A percentile compares a stretch with the other conserved stretches of the same genome.
These are phyloP conservation scores for Sericinus montela DNA, from an alignment of 2,888 invertebrate genomes.

Conservation along the genomic window DNA sequence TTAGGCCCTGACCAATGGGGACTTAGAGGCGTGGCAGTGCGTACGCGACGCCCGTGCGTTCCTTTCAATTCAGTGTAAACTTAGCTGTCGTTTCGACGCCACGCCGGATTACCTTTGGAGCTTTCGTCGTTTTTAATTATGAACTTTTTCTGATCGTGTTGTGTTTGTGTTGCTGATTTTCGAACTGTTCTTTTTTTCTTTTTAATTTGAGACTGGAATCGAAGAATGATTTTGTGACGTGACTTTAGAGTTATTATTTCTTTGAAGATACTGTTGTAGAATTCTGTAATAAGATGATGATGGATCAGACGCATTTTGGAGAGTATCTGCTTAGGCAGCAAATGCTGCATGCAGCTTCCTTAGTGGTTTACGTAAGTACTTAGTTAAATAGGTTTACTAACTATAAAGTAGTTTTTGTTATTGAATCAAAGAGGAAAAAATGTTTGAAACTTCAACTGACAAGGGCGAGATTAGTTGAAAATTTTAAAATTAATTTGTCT, in stretches of 20 bases:
- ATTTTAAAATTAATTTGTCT: too few species aligned
- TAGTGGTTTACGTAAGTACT: conserved; percentile 64
- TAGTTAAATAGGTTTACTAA: neutral
- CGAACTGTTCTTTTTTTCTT: conserved; percentile 31
- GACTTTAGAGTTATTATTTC: conserved; percentile 38
- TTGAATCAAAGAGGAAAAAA: too few species aligned
- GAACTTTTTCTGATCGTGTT: conserved; percentile 50
- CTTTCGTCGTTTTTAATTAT: conserved; percentile 46
- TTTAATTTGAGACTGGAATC: conserved; percentile 24
- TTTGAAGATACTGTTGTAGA: conserved; percentile 28
- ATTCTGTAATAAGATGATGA: conserved; percentile 59
- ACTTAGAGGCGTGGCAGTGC: conserved; percentile 52
- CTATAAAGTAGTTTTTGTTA: too few species aligned
- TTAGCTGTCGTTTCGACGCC: conserved; percentile 59
- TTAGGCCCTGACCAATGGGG: conserved; percentile 46
- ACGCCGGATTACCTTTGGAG: conserved; percentile 38
- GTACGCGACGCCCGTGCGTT: conserved; percentile 65
- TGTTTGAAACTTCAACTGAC: too few species aligned
- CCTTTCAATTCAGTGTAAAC: conserved; percentile 57
- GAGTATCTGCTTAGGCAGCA: conserved; percentile 74
- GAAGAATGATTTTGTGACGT: conserved; percentile 59
- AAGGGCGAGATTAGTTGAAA: too few species aligned
- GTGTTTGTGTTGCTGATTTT: conserved; percentile 33
- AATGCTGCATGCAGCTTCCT: conserved; percentile 73
- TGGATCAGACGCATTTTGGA: conserved; percentile 73